phyloP scores from a whole-genome alignment of 2,113 vertebrate species.

The Sporophila hypoxantha region DNA sequence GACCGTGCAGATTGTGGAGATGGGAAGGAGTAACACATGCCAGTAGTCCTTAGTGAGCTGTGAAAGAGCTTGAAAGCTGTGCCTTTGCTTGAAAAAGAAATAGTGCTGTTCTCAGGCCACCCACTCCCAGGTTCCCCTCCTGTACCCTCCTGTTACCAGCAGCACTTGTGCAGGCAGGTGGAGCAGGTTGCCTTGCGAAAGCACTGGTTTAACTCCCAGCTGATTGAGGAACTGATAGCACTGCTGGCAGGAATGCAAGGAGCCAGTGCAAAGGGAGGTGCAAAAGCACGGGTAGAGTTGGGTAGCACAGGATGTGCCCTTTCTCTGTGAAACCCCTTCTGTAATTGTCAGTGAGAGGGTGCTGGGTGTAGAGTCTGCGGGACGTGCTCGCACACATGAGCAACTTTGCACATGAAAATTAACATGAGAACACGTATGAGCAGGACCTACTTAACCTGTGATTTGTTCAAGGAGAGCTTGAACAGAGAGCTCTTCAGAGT shows the following conservation, averaged over 20 bases:
- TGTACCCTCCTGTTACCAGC: accelerated
- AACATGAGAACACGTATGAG: accelerated
- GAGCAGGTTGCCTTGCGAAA: background rate
- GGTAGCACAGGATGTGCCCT: background rate
- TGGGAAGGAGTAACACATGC: background rate
- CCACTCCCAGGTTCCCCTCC: background rate
- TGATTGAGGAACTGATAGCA: background rate
- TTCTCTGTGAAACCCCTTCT: background rate
- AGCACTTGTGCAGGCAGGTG: background rate
- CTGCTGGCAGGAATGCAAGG: background rate
- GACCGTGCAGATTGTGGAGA: background rate
- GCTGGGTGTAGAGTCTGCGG: background rate
- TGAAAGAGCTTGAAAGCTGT: background rate
- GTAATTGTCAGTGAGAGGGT: background rate
- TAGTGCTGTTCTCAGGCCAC: background rate
- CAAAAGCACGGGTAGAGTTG: accelerated
- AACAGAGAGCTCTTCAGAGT: background rate
- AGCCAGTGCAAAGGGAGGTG: no score
- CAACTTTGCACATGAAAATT: background rate
- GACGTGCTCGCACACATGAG: background rate
- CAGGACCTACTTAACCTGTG: background rate
- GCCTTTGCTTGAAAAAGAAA: background rate
- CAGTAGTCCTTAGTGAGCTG: background rate
- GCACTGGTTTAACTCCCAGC: background rate
- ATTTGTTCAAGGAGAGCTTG: background rate